Conservation (phyloP, 35 echinoderm and acorn worm species). For the Heliocidaris tuberculata region DNA sequence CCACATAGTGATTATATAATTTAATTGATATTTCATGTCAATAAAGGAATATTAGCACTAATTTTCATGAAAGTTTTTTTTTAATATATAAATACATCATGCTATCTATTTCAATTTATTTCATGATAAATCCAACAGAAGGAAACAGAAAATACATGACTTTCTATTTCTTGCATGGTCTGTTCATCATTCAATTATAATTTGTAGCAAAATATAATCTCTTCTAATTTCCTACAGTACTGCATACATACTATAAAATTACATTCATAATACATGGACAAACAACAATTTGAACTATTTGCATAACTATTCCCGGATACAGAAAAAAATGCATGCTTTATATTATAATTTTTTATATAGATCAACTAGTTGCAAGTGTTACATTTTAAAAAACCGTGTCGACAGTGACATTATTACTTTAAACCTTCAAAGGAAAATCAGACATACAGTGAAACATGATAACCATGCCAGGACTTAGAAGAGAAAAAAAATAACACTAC, state of each 20-base stretch:
- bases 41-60: neutral
- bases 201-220: neutral
- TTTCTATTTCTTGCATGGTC: neutral
- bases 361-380: neutral
- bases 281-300: neutral
- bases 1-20: neutral
- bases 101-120: neutral
- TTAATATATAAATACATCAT: neutral
- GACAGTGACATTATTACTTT: neutral
- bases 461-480: neutral
- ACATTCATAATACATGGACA: neutral
- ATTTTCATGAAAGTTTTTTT: neutral
- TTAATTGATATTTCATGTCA: neutral
- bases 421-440: neutral
- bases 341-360: neutral
- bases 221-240: neutral
- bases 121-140: neutral
- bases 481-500: neutral
- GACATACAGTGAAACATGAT: neutral
- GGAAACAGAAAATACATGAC: neutral
- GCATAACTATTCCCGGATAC: neutral
- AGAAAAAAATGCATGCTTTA: neutral
- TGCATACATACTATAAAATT: neutral
- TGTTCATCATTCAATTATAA: neutral
- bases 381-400: neutral